A percentile compares a stretch with the other conserved stretches of the same genome.
Conservation (phyloP, 2,888 invertebrate genomes). For the Halocaridina rubra region DNA sequence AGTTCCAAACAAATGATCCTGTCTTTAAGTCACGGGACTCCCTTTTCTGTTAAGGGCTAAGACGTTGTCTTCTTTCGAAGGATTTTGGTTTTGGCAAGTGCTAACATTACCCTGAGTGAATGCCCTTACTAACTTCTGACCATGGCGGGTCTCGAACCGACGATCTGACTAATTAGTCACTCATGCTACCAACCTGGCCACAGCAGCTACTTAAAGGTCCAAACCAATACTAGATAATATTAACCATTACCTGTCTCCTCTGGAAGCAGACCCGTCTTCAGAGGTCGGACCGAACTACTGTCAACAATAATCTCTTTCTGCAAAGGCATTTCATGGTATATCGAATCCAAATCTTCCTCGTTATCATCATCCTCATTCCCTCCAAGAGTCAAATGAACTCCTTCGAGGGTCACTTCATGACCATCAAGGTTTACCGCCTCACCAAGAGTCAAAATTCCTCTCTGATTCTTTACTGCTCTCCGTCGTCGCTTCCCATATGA, state of each 20-base stretch:
- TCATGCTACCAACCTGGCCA: too few relatives aligned
- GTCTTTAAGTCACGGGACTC: too few relatives aligned
- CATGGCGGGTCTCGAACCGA: too few relatives aligned
- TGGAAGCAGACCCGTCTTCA: slow-evolving; percentile 32
- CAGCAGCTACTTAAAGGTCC: too few relatives aligned
- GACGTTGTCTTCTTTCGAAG: too few relatives aligned
- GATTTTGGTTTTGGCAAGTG: too few relatives aligned
- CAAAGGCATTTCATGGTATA: slow-evolving; percentile 60
- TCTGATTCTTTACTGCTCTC: slow-evolving; percentile 2
- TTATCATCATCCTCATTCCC: not conserved
- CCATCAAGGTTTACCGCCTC: not conserved
- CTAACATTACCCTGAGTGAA: too few relatives aligned
- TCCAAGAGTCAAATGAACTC: not conserved
- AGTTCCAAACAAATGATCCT: too few relatives aligned
- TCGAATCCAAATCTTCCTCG: slow-evolving; percentile 31
- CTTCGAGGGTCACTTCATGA: slow-evolving; percentile 16
- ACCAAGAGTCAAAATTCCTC: slow-evolving; percentile 21
- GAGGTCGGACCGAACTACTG: slow-evolving; percentile 44
- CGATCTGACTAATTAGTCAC: too few relatives aligned
- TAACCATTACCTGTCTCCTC: slow-evolving; percentile 53
- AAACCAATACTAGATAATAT: too few relatives aligned
- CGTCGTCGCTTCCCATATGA: slow-evolving; percentile 47
- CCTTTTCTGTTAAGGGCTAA: too few relatives aligned
- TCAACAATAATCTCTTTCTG: slow-evolving; percentile 62
- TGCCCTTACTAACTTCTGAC: too few relatives aligned